Percentiles rank a stretch among this genome's conserved stretches.
phyloP scores from a whole-genome alignment of 2,888 invertebrate species.

The Epinotia demarniana region DNA sequence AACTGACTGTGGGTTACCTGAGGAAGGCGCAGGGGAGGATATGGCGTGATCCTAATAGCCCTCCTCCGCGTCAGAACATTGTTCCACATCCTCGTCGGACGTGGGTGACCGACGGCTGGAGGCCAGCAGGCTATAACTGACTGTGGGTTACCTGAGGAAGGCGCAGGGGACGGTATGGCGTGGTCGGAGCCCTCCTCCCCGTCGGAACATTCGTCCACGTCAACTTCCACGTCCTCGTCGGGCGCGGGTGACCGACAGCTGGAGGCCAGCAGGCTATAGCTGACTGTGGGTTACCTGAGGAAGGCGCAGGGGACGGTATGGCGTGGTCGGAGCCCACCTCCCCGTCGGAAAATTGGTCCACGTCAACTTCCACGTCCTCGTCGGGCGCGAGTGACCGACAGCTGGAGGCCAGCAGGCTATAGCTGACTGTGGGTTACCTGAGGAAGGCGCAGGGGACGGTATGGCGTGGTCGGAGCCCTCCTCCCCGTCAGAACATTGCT shows the following conservation, averaged over 20 bases:
- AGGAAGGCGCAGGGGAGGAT: too few species aligned
- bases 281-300: slow-evolving; percentile 79
- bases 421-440: slow-evolving; percentile 60
- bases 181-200: slow-evolving; percentile 85
- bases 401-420: slow-evolving; percentile 75
- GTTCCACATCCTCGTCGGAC: slow-evolving; percentile 88
- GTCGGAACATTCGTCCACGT: slow-evolving; percentile 89
- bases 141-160: slow-evolving; percentile 68
- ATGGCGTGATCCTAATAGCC: slow-evolving; percentile 82
- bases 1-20: slow-evolving; percentile 61
- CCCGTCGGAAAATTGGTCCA: slow-evolving; percentile 88
- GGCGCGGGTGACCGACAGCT: slow-evolving; percentile 79
- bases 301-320: slow-evolving; percentile 76
- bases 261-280: slow-evolving; percentile 70
- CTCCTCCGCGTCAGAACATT: slow-evolving; percentile 87
- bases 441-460: slow-evolving; percentile 79
- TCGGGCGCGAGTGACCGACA: slow-evolving; percentile 82
- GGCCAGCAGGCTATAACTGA: slow-evolving; percentile 63
- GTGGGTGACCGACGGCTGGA: slow-evolving; percentile 80
- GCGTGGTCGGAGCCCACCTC: slow-evolving; percentile 84
- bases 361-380: slow-evolving; percentile 88
- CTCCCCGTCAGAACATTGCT: slow-evolving; percentile 88
- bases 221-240: slow-evolving; percentile 88
- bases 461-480: slow-evolving; percentile 81
- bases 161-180: slow-evolving; percentile 73